Base-by-base conservation (phyloP, 2,888 invertebrate species). In the Phyllotreta cruciferae region DNA sequence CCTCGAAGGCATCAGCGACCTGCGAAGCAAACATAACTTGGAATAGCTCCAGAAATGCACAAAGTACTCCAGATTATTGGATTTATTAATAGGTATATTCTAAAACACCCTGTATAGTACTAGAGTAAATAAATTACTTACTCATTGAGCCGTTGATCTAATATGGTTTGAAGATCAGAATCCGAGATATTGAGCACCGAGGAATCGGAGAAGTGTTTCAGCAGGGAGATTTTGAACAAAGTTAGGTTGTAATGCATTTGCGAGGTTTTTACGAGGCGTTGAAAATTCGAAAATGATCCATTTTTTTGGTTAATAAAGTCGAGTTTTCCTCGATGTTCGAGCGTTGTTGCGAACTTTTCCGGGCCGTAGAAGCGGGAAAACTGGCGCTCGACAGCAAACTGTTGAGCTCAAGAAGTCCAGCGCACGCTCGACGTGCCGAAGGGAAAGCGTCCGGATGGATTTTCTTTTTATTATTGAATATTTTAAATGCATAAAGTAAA, bases 161-260 rank as follows among this genome's bases (percentile, higher is more conserved):
- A 34, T 10, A 58, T 35, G 38, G 34, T 11, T 6, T 41, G 41
- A 36, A 58, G 50, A 9, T 58, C 58, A 6, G 50, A 41, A 52
- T 58, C 50, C 6, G 58, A 58, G n/a, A 58, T 47, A 39, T 58
- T 58, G 0, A 58, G 10, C 13, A 58, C 52, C 3, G 52, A 13
- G 1, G 58, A 50, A 13, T 50, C 44, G 9, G 58, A 36, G 8
- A 58, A 50, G 36, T 37, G 52, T 6, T 58, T 58, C n/a, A 50
- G 42, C 6, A 58, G 42, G 5, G 35, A 42, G n/a, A 50, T 41
- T 13, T 50, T 44, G 24, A 50, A 35, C 10, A 50, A 10, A 13
- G 58, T 41, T n/a, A 58, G 11, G 6, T 58, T 58, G 50, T 58
- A 50, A 5, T 14, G 50, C 35, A 36, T 34, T 36, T 34, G 50